These are phyloP conservation scores for Loripinus fragilis DNA, from an alignment of 2,888 invertebrate genomes.

Conservation along the genomic window DNA sequence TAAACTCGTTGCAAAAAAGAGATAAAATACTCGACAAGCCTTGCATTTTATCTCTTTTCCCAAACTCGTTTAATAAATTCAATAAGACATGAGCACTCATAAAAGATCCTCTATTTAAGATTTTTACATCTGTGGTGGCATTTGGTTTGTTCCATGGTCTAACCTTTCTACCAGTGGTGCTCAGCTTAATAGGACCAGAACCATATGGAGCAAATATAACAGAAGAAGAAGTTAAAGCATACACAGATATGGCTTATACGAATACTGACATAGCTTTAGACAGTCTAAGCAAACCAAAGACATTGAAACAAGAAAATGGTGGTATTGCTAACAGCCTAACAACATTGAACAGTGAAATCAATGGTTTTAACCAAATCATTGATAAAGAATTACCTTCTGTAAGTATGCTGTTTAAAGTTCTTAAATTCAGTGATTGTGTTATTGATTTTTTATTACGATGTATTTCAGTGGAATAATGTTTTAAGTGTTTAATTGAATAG, in stretches of 20 bases:
- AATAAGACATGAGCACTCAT: too few species aligned
- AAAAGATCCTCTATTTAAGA: too few species aligned
- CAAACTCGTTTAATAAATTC: too few species aligned
- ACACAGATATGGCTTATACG: not conserved
- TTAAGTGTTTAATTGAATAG: too few species aligned
- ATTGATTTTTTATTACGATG: too few species aligned
- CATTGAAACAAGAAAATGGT: not conserved
- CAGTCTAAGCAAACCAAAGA: not conserved
- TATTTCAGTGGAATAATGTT: too few species aligned
- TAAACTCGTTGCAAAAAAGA: too few species aligned
- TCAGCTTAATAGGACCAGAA: slow-evolving; percentile 89
- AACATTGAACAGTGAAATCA: not conserved
- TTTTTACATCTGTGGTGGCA: slow-evolving; percentile 90
- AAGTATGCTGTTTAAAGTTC: not conserved
- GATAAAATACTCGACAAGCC: too few species aligned
- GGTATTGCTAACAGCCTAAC: slow-evolving; percentile 2
- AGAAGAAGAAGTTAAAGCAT: slow-evolving; percentile 14
- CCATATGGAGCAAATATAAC: slow-evolving; percentile 63
- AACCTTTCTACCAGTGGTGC: slow-evolving; percentile 89
- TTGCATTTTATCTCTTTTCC: too few species aligned
- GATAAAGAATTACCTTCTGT: not conserved
- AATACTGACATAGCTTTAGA: slow-evolving; percentile 1
- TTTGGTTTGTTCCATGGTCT: slow-evolving; percentile 92
- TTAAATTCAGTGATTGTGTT: too few species aligned
- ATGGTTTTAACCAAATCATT: not conserved